These are phyloP conservation scores for Pemphredon lugubris DNA, from an alignment of 2,888 invertebrate species.

Conservation along the genomic window DNA sequence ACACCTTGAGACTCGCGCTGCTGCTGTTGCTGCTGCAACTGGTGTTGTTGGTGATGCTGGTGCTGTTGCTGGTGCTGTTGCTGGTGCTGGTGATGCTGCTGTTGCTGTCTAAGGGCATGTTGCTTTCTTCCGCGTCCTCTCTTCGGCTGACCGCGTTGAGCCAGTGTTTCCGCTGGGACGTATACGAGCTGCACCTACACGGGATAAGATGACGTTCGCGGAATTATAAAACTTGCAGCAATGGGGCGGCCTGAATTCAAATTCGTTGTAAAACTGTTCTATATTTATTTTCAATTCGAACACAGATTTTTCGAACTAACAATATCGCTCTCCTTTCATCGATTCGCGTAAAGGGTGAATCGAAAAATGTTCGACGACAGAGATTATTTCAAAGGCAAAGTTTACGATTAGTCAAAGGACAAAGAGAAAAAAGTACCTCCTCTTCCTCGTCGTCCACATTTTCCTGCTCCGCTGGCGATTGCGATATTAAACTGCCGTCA, in stretches of 20 bases:
- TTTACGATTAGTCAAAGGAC: too few relatives aligned
- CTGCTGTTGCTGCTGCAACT: slow-evolving; percentile 49
- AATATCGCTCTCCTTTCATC: too few relatives aligned
- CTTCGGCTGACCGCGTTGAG: slow-evolving; percentile 81
- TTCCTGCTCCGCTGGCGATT: slow-evolving; percentile 30
- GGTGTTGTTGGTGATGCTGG: slow-evolving; percentile 49
- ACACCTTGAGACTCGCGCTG: slow-evolving; percentile 38
- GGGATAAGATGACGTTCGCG: background rate
- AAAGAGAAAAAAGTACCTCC: too few relatives aligned
- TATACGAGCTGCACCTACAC: slow-evolving; percentile 88
- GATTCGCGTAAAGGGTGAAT: too few relatives aligned
- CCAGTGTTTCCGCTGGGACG: slow-evolving; percentile 90
- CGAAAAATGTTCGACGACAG: too few relatives aligned
- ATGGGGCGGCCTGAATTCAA: too few relatives aligned
- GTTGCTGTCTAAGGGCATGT: slow-evolving; percentile 58
- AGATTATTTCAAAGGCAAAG: too few relatives aligned
- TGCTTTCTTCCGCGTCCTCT: slow-evolving; percentile 70
- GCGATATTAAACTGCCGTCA: slow-evolving; percentile 51
- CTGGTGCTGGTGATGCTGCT: slow-evolving; percentile 49
- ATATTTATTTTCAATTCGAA: too few relatives aligned
- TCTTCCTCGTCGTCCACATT: slow-evolving; percentile 64
- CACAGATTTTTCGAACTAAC: too few relatives aligned
- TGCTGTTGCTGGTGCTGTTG: slow-evolving; percentile 50
- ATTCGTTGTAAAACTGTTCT: too few relatives aligned
- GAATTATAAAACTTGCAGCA: too few relatives aligned